A percentile compares a stretch with the other conserved stretches of the same genome.
Evolutionary conservation across 2,888 invertebrate genomes (phyloP).

Genomic region (Drosophila tripunctata): DNA sequence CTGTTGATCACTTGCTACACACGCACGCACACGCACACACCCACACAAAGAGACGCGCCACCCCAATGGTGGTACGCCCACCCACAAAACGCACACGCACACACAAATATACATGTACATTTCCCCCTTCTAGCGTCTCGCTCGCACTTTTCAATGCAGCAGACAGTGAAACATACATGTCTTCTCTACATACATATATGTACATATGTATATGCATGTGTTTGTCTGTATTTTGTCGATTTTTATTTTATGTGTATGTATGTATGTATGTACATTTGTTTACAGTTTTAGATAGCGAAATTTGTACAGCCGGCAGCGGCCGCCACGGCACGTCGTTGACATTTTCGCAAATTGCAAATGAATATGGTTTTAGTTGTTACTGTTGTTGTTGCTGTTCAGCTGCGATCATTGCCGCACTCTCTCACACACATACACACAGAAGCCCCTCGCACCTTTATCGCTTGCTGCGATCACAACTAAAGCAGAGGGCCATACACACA

Average conservation of each 20-base stretch:
- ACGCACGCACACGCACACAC: constrained; percentile 16
- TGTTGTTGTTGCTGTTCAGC: constrained; percentile 28
- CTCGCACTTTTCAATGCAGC: constrained; percentile 72
- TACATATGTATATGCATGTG: constrained; percentile 15
- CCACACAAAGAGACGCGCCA: too few species aligned
- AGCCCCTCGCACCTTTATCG: constrained; percentile 57
- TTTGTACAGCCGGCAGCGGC: constrained; percentile 70
- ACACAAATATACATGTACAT: too few species aligned
- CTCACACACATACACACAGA: constrained; percentile 29
- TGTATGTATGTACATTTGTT: constrained; percentile 74
- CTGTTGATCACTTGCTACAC: constrained; percentile 55
- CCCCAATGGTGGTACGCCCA: too few species aligned
- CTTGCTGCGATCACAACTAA: constrained; percentile 38
- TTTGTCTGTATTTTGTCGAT: constrained; percentile 66
- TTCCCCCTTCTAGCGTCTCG: constrained; percentile 53
- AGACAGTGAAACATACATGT: constrained; percentile 36
- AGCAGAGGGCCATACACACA: constrained; percentile 41
- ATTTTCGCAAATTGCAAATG: constrained; percentile 78
- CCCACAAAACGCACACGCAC: constrained; percentile 35
- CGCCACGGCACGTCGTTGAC: constrained; percentile 66
- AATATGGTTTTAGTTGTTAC: constrained; percentile 50
- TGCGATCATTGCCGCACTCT: constrained; percentile 54
- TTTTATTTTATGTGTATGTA: constrained; percentile 60
- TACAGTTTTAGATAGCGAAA: constrained; percentile 79
- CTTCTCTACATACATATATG: background rate